Base-by-base conservation (phyloP, 2,113 vertebrate genomes). In the Conger conger region DNA sequence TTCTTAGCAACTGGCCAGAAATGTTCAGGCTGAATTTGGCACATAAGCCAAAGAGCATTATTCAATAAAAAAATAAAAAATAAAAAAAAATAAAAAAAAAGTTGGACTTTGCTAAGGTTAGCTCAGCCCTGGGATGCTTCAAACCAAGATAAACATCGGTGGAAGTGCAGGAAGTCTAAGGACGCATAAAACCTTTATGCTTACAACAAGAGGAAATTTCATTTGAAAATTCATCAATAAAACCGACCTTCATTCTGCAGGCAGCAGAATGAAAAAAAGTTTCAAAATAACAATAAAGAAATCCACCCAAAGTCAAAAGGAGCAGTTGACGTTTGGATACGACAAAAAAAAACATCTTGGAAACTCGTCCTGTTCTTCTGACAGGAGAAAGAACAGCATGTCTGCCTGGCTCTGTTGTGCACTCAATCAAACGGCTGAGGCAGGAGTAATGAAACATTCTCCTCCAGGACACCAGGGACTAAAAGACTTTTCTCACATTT, bases 1-100 rank as follows among this genome's bases (percentile, higher is more conserved):
- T 78, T 37, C 35, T 36, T 36, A 35, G 73, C 30, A 36, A 76
- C 36, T 79, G 57, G 76, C 42, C 76, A n/a, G 17, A 84, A 84
- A 84, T 54, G 83, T 84, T 45, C 33, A 33, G 30, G 73, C n/a
- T 76, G 73, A 33, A 35, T n/a, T 16, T 36, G 35, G 30, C 73
- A 76, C 73, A 13, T 3, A 30, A 33, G 30, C 30, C n/a, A 40
- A 84, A 45, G 4, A 54, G 76, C 83, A 84, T 79, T 57, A 57
- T 79, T 84, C n/a, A 79, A 79, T 1, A 57, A 54, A 76, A 78
- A 79, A 84, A 60, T 38, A n/a, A n/a, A n/a, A n/a, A n/a, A n/a
- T n/a, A n/a, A n/a, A n/a, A n/a, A n/a, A n/a, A n/a, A n/a, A n/a
- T n/a, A n/a, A n/a, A 57, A 54, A 76, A 78, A 79, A 84, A 60